phyloP scores from a whole-genome alignment of 64 coral and sea anemone genomes.

The Astreopora myriophthalma region DNA sequence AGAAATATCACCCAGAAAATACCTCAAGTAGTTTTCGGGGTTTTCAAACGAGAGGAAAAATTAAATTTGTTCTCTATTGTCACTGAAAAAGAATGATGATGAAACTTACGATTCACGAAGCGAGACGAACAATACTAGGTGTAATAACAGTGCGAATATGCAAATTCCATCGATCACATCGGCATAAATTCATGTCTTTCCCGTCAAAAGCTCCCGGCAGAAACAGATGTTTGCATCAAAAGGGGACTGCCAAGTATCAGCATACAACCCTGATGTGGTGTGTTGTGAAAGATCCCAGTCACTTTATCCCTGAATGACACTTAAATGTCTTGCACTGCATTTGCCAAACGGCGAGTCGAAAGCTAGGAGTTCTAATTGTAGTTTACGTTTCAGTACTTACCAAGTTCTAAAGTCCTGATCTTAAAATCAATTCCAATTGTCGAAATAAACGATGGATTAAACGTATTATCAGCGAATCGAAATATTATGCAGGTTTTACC shows the following conservation, averaged over 20 bases:
- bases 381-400: conserved; percentile 36
- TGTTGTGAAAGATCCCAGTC: not conserved
- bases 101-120: not conserved
- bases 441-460: conserved; percentile 96
- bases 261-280: not conserved
- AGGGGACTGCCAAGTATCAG: not conserved
- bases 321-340: not conserved
- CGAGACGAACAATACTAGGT: not conserved
- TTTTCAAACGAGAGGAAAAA: not conserved
- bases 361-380: too few relatives aligned
- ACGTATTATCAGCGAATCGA: conserved; percentile 94
- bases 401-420: conserved; percentile 92
- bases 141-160: not conserved
- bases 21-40: not conserved
- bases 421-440: conserved; percentile 99
- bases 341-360: not conserved
- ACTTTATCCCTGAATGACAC: not conserved
- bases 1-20: not conserved
- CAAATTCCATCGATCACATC: conserved; percentile 38
- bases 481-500: conserved; percentile 99
- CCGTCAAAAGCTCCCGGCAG: not conserved
- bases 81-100: not conserved
- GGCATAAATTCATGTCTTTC: not conserved
- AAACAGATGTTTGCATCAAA: not conserved
- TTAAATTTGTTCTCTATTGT: not conserved